phyloP scores from a whole-genome alignment of 1,140 invertebrate genomes.

The Papilio machaon region DNA sequence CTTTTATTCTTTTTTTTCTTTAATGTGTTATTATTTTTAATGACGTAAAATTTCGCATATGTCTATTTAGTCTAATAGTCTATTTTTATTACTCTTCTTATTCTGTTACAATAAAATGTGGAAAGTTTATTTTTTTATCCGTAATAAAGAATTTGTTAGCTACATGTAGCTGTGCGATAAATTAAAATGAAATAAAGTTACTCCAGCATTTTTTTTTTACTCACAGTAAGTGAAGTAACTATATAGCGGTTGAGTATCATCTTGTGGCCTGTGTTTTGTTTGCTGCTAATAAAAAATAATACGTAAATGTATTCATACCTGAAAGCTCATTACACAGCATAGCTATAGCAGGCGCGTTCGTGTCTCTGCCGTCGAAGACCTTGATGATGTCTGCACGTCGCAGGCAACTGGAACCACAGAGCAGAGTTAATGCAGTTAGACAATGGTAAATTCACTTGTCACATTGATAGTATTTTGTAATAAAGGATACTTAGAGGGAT shows the following conservation, averaged over 20 bases:
- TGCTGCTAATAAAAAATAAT: background rate
- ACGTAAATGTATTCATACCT: constrained; percentile 54
- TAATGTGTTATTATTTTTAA: no score
- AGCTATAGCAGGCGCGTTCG: constrained; percentile 86
- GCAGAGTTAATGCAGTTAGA: constrained; percentile 26
- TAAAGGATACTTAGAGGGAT: no score
- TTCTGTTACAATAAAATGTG: no score
- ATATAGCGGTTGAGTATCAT: background rate
- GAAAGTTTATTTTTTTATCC: no score
- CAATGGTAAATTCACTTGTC: background rate
- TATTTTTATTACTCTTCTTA: no score
- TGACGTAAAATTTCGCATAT: no score
- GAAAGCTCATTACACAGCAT: constrained; percentile 90
- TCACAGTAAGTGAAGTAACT: no score
- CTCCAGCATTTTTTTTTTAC: no score
- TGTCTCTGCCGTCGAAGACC: constrained; percentile 88
- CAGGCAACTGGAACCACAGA: constrained; percentile 85
- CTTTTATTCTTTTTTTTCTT: background rate
- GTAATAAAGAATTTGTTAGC: no score
- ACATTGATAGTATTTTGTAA: background rate
- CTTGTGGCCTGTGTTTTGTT: background rate
- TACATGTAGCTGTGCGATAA: no score
- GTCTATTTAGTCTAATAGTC: no score
- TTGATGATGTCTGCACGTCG: constrained; percentile 91
- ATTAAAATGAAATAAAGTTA: no score